phyloP scores from a whole-genome alignment of 2,113 vertebrate genomes.

The Amphiprion percula region DNA sequence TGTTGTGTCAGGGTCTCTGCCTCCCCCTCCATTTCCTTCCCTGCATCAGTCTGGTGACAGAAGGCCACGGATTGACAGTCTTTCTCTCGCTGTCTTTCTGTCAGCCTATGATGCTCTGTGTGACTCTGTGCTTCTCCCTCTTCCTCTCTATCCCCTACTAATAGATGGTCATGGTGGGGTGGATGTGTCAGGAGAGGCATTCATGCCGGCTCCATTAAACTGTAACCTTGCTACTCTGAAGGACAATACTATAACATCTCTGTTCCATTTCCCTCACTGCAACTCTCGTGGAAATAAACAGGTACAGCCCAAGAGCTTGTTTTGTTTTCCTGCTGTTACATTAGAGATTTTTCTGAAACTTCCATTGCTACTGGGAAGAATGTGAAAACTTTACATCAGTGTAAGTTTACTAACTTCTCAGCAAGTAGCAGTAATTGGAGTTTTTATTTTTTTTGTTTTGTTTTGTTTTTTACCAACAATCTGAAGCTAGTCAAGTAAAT shows the following conservation, averaged over 20 bases:
- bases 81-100: slow-evolving; percentile 9
- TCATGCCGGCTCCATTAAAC: slow-evolving; percentile 67
- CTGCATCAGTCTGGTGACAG: slow-evolving; percentile 30
- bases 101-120: slow-evolving; percentile 3
- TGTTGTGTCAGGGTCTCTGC: slow-evolving; percentile 49
- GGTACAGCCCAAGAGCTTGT: not conserved
- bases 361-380: not conserved
- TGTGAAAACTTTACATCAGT: not conserved
- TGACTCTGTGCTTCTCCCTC: not conserved
- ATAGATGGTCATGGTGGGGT: slow-evolving; percentile 53
- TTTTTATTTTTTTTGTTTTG: too few relatives aligned
- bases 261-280: slow-evolving; percentile 20
- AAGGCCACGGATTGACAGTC: slow-evolving; percentile 32
- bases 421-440: too few relatives aligned
- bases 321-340: slow-evolving; percentile 12
- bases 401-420: not conserved
- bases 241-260: slow-evolving; percentile 54
- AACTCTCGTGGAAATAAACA: slow-evolving; percentile 30
- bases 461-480: too few relatives aligned
- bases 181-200: slow-evolving; percentile 65
- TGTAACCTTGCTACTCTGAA: slow-evolving; percentile 68
- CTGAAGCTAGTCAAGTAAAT: too few relatives aligned
- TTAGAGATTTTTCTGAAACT: not conserved
- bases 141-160: slow-evolving; percentile 24
- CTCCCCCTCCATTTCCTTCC: slow-evolving; percentile 16